Base-by-base conservation (phyloP, 2,888 invertebrate genomes). In the Noctua pronuba region DNA sequence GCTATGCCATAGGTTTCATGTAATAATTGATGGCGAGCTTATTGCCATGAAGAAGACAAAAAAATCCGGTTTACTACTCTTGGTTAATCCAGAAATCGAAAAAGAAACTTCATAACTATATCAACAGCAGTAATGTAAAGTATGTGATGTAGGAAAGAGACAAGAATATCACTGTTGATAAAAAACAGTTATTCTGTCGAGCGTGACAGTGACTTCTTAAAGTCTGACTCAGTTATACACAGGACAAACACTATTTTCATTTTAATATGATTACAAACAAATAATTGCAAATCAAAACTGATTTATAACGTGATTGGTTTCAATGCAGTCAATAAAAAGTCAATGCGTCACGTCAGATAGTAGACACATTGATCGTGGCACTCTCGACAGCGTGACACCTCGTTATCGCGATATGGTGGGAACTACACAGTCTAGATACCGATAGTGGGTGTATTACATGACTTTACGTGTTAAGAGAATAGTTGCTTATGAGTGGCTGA, bases 351-450 rank as follows among this genome's bases (percentile, higher is more conserved):
- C 75, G 38, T 80, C 67, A 67, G 49, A 52, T 60, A 80, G 66
- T 44, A 46, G 18, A 35, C 55, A 60, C 65, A 74, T 60, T 62
- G 81, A 85, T 28, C 75, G 71, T 52, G 70, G 44, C 69, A 31
- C 31, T 80, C 60, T 68, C 16, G 44, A 66, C 52, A 55, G 66
- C 69, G 80, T 84, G 82, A 82, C 85, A 80, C 38, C 85, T 82
- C 71, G 80, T 82, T 84, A 82, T 82, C 80, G 62, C 49, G 62
- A 71, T 52, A 71, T 67, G 62, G 75, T 35, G 44, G 49, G 16
- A 73, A 70, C 73, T 70, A 31, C 35, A 31, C 49, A 35, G 13
- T 78, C 46, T 58, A 2, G n/a, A n/a, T 55, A 65, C 46, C 16
- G 41, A 21, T 7, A 16, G 10, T 0, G 28, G 69, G 18, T 3